Evolutionary conservation across 2,113 vertebrate species (phyloP).

Genomic region (Fregata magnificens): DNA sequence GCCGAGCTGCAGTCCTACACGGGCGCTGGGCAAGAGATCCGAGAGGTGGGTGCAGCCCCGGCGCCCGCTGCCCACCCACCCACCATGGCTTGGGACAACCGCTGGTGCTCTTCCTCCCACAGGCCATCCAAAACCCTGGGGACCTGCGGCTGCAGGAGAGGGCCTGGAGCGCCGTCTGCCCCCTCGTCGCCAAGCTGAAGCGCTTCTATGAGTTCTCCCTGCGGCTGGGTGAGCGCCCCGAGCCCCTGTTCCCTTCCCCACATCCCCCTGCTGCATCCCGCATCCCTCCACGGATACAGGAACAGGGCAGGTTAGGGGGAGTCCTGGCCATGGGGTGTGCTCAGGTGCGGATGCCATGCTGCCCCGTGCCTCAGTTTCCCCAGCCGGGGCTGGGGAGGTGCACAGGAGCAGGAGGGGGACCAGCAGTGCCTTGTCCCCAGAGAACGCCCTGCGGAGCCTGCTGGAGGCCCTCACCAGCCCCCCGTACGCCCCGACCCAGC

Average conservation of each 20-base stretch:
- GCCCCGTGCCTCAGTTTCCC: slow-evolving; percentile 3
- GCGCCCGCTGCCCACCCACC: fast-evolving
- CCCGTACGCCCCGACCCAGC: slow-evolving; percentile 88
- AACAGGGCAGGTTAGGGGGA: fast-evolving
- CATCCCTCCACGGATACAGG: not conserved
- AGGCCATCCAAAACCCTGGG: slow-evolving; percentile 91
- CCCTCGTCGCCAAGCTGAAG: slow-evolving; percentile 91
- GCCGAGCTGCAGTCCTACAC: slow-evolving; percentile 91
- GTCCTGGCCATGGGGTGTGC: fast-evolving
- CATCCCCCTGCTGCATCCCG: fast-evolving
- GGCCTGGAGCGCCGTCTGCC: slow-evolving; percentile 91
- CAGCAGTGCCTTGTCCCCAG: slow-evolving; percentile 41
- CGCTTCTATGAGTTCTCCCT: slow-evolving; percentile 93
- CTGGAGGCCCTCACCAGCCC: slow-evolving; percentile 90
- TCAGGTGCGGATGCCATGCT: fast-evolving
- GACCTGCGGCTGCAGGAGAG: slow-evolving; percentile 89
- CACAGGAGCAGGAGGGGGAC: not conserved
- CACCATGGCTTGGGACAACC: fast-evolving
- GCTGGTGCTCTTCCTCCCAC: not conserved
- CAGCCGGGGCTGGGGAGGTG: fast-evolving
- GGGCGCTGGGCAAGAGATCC: slow-evolving; percentile 89
- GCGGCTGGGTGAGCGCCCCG: slow-evolving; percentile 77
- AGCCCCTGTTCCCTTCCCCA: fast-evolving
- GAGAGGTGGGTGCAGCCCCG: slow-evolving; percentile 78
- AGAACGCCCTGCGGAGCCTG: slow-evolving; percentile 88